A percentile compares a stretch with the other conserved stretches of the same genome.
phyloP scores from a whole-genome alignment of 2,113 vertebrate species.

The Rousettus leschenaultii region DNA sequence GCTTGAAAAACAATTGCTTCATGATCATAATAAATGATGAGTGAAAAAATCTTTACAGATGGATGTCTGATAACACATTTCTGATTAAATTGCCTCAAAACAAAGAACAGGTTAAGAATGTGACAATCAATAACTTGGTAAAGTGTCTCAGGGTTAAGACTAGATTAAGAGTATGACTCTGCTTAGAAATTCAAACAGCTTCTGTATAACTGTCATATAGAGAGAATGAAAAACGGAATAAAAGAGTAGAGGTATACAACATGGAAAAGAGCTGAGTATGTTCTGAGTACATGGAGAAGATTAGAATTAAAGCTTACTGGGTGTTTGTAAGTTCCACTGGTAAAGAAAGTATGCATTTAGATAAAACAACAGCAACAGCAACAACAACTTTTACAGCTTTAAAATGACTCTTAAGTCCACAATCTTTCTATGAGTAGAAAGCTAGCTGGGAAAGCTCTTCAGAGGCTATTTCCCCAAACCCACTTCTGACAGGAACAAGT shows the following conservation, averaged over 20 bases:
- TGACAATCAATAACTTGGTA: not conserved
- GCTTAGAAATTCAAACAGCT: not conserved
- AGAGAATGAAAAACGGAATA: not conserved
- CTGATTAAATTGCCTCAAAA: not conserved
- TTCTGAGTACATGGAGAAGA: not conserved
- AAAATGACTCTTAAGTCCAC: not conserved
- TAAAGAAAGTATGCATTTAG: not conserved
- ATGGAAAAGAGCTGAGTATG: not conserved
- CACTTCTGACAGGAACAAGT: not conserved
- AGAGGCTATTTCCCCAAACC: not conserved
- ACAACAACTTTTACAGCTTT: not conserved
- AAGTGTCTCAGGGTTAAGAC: not conserved
- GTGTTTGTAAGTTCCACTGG: not conserved
- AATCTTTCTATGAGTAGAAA: not conserved
- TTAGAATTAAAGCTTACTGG: not conserved
- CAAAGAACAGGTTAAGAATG: not conserved
- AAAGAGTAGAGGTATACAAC: not conserved
- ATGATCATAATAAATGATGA: not conserved
- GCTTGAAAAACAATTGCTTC: not conserved
- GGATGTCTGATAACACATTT: not conserved
- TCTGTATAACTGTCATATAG: not conserved
- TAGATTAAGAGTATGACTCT: not conserved
- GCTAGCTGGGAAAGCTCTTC: not conserved
- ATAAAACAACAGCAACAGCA: not conserved
- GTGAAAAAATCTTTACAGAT: not conserved